Conservation (phyloP, 1,140 invertebrate genomes). For the Apis dorsata region DNA sequence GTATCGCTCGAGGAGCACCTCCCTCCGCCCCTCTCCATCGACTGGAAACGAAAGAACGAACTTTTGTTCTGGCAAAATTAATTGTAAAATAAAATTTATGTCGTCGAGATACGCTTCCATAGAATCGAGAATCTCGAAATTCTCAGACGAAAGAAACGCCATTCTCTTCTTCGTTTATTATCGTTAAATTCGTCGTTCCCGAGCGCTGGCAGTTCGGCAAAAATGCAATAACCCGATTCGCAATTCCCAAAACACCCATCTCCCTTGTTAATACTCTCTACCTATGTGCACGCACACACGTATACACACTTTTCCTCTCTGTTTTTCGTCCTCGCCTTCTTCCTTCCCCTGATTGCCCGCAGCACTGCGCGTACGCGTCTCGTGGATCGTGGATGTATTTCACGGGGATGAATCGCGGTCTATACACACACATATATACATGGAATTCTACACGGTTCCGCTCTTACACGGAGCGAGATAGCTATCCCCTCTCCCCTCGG, state of each 20-base stretch:
- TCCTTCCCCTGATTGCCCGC: neutral
- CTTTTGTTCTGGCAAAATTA: too few species aligned
- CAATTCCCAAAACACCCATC: neutral
- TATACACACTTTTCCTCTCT: neutral
- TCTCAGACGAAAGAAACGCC: too few species aligned
- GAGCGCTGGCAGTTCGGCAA: too few species aligned
- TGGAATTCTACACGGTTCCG: conserved; percentile 35
- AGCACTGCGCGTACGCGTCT: neutral
- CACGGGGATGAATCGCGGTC: conserved; percentile 17
- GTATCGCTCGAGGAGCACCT: conserved; percentile 46
- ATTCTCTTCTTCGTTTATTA: too few species aligned
- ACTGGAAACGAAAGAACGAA: conserved; percentile 48
- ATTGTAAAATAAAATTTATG: too few species aligned
- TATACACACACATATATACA: neutral
- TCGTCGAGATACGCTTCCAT: too few species aligned
- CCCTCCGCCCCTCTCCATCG: conserved; percentile 3
- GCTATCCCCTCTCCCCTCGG: neutral
- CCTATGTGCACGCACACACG: neutral
- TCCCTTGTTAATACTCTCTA: neutral
- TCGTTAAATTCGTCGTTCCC: too few species aligned
- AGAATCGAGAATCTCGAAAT: too few species aligned
- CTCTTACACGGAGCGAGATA: conserved; percentile 18
- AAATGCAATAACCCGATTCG: neutral
- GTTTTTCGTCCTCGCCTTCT: too few species aligned
- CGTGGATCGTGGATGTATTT: neutral